Evolutionary conservation across 2,888 invertebrate genomes (phyloP).

Genomic region (Iphiclides podalirius): DNA sequence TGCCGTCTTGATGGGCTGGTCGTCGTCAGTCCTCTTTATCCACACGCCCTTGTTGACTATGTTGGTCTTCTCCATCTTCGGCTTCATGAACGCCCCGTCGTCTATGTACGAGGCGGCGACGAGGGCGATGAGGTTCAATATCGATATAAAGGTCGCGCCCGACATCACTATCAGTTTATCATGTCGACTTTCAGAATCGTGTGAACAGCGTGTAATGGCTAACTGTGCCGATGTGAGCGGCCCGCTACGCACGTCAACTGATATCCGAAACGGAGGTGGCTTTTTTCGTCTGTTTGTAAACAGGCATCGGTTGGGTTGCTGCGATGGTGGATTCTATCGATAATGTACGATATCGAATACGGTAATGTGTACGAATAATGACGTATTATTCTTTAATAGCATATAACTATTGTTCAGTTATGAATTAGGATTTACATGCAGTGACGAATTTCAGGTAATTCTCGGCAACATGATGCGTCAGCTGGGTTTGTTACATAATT

Average conservation of each 20-base stretch:
- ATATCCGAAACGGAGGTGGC: constrained; percentile 29
- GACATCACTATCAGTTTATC: constrained; percentile 45
- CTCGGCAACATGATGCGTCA: too few species aligned
- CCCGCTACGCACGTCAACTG: constrained; percentile 42
- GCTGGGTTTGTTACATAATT: too few species aligned
- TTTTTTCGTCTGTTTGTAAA: constrained; percentile 26
- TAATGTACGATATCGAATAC: too few species aligned
- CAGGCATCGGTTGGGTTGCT: neutral
- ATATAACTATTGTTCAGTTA: too few species aligned
- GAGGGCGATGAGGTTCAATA: constrained; percentile 32
- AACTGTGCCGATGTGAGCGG: constrained; percentile 24
- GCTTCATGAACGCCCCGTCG: constrained; percentile 38
- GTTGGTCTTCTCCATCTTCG: constrained; percentile 53
- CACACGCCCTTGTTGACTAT: constrained; percentile 60
- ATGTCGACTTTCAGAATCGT: constrained; percentile 12
- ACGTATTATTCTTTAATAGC: too few species aligned
- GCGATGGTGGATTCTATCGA: constrained; percentile 4
- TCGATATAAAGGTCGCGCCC: constrained; percentile 35
- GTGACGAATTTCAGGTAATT: too few species aligned
- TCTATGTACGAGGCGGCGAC: constrained; percentile 35
- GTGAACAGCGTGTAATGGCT: constrained; percentile 35
- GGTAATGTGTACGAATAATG: too few species aligned
- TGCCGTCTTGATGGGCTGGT: constrained; percentile 31
- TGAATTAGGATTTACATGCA: too few species aligned
- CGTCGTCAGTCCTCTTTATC: constrained; percentile 37